Base-by-base conservation (phyloP, 2,113 vertebrate species). In the Struthidea cinerea region DNA sequence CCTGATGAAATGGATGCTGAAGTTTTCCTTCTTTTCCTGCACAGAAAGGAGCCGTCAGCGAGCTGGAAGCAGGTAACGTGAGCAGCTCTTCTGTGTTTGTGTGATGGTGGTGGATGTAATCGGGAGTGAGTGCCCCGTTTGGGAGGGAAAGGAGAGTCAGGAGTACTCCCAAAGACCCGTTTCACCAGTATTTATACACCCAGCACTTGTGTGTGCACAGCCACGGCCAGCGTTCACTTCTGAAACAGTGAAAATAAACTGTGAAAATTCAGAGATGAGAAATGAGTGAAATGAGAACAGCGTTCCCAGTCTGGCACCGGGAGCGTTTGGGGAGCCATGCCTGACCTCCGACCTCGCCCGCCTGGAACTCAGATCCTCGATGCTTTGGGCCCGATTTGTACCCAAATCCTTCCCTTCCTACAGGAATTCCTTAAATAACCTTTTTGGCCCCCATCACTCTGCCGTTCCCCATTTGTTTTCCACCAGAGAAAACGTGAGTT, bases 391-490 rank as follows among this genome's bases (percentile, higher is more conserved):
- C 27, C 1, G 46, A 1, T 57, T 26, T 5, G 15, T 23, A 10
- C 46, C 39, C 37, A 22, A 4, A 35, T 10, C 26, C 47, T 47
- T 27, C 46, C 3, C 0, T 42, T 37, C 49, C 74, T 35, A 9
- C 6, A 28, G 37, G 7, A 10, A 3, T 39, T 74, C 47, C 57
- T 18, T 9, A 3, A 12, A 22, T 15, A 42, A 3, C 35, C 37
- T 18, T 10, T 12, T 1, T 30, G 22, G 21, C 39, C 16, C 12
- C 0, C 0, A 3, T 12, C 2, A 1, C 27, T 55, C 27, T 2
- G 6, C 28, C 1, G 0, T 10, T 84, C 7, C 39, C 17, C 9
- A 0, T 6, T 47, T 30, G 22, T 68, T 16, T 35, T 7, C 13
- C 59, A 35, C 39, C 28, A 9, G 33, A 14, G 11, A 20, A 61